A percentile compares a stretch with the other conserved stretches of the same genome.
phyloP scores from a whole-genome alignment of 2,797 vertebrate genomes.

The Ciconia nigra region DNA sequence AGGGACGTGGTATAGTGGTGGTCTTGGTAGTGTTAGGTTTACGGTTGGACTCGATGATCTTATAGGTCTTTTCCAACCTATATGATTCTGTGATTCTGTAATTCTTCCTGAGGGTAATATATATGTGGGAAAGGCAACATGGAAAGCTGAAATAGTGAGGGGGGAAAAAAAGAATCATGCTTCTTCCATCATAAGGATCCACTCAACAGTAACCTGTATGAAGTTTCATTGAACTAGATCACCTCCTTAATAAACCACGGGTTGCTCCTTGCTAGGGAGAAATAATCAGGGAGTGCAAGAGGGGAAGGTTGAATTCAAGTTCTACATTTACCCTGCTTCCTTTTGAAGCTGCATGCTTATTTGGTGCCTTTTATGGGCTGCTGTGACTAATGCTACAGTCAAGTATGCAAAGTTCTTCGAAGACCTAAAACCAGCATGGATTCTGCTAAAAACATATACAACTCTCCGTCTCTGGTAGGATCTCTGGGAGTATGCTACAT shows the following conservation, averaged over 20 bases:
- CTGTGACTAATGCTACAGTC: conserved; percentile 9
- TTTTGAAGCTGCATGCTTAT: not conserved
- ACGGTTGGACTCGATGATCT: too few relatives aligned
- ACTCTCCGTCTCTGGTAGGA: not conserved
- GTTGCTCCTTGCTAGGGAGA: not conserved
- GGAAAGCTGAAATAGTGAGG: not conserved
- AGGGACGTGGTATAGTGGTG: too few relatives aligned
- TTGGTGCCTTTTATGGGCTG: not conserved
- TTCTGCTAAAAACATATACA: not conserved
- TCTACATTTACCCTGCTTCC: not conserved
- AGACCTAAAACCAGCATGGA: not conserved
- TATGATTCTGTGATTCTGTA: too few relatives aligned
- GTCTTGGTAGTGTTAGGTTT: too few relatives aligned
- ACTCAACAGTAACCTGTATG: not conserved
- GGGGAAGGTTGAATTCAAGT: not conserved
- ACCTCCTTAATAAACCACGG: fast-evolving
- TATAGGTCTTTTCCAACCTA: too few relatives aligned
- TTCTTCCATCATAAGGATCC: not conserved
- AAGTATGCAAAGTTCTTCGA: not conserved
- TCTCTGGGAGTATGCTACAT: not conserved
- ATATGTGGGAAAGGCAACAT: not conserved
- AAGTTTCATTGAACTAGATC: not conserved
- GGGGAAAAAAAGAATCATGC: not conserved
- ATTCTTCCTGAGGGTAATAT: not conserved
- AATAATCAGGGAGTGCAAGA: not conserved